Base-by-base conservation (phyloP, 2,888 invertebrate species). In the Caenorhabditis drosophilae region DNA sequence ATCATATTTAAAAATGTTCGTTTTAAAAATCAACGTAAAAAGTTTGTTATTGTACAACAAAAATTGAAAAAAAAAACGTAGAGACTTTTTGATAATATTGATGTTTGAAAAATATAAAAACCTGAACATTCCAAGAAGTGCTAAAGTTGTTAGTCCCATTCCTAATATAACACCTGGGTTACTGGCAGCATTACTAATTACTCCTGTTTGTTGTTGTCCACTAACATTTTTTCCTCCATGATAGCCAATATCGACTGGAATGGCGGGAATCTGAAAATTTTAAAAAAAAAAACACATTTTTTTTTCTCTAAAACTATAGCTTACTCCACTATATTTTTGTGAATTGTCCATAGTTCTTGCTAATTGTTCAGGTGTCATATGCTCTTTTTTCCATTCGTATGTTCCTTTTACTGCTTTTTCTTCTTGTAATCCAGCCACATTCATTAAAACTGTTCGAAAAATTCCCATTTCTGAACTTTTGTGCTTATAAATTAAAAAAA, bases 111-210 rank as follows among this genome's bases (percentile, higher is more conserved):
- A 9, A 15, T n/a, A n/a, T n/a, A 47, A 47, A 55, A 23, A 70
- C 69, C 53, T 71, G 56, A 74, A 71, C 80, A 80, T 80, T 54
- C 80, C 80, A 16, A 79, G 60, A 2, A 80, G 58, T 9, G 80
- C 80, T 18, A 63, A 27, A 4, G 75, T 73, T 9, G 80, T 80
- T 27, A 78, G 62, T 23, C 73, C 79, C 75, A 79, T 76, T 49
- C 80, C 80, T 42, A 78, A 27, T 38, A 77, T 75, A 22, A 80
- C 80, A 22, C 56, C 66, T 9, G 80, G 80, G 53, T 80, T 80
- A 41, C 70, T 56, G 16, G 69, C 56, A 12, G 67, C 67, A 20
- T 72, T 66, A 2, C 50, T 48, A 22, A 59, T 40, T 4, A 62
- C 66, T 23, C 67, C 68, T 1, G 57, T 53, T 42, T 58, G 46